Percentiles rank a stretch among this genome's conserved stretches.
Conservation (phyloP, 2,113 vertebrate genomes). For the Litocranius walleri region DNA sequence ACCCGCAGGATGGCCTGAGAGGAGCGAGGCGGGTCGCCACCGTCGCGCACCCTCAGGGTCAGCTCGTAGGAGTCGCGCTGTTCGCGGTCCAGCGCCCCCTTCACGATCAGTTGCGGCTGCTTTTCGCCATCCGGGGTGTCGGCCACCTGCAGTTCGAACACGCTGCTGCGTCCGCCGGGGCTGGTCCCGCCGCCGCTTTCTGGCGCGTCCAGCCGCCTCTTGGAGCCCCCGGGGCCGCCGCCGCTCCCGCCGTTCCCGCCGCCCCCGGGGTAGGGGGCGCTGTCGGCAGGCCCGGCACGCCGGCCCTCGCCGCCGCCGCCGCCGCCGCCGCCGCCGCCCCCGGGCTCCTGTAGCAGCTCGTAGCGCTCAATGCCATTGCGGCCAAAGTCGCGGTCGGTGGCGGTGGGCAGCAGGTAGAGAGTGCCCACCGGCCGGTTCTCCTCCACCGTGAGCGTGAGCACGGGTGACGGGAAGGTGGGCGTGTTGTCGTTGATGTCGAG, state of each 20-base stretch:
- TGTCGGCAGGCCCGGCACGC: slow-evolving; percentile 52
- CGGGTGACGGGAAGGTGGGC: slow-evolving; percentile 96
- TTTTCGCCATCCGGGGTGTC: slow-evolving; percentile 98
- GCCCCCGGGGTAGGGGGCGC: slow-evolving; percentile 72
- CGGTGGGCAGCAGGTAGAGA: slow-evolving; percentile 95
- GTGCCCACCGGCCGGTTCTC: slow-evolving; percentile 98
- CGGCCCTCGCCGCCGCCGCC: slow-evolving; percentile 62
- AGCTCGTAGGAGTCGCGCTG: slow-evolving; percentile 97
- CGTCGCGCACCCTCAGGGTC: slow-evolving; percentile 94
- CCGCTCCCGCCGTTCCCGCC: slow-evolving; percentile 47
- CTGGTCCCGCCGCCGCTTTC: slow-evolving; percentile 83
- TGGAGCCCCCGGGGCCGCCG: slow-evolving; percentile 70
- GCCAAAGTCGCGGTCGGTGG: slow-evolving; percentile 97
- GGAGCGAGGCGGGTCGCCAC: slow-evolving; percentile 94
- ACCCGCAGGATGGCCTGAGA: slow-evolving; percentile 96
- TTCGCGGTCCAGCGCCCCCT: slow-evolving; percentile 95
- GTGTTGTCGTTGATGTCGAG: slow-evolving; percentile 99
- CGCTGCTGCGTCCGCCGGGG: slow-evolving; percentile 87
- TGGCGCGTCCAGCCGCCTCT: slow-evolving; percentile 85
- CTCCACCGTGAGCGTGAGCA: slow-evolving; percentile 97
- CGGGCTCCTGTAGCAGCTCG: slow-evolving; percentile 94
- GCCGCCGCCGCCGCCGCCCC: slow-evolving; percentile 86
- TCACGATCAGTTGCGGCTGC: slow-evolving; percentile 98
- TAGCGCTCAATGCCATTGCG: slow-evolving; percentile 97
- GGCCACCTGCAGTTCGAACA: slow-evolving; percentile 97